Conservation (phyloP, 2,113 vertebrate species). For the Phasianus colchicus region DNA sequence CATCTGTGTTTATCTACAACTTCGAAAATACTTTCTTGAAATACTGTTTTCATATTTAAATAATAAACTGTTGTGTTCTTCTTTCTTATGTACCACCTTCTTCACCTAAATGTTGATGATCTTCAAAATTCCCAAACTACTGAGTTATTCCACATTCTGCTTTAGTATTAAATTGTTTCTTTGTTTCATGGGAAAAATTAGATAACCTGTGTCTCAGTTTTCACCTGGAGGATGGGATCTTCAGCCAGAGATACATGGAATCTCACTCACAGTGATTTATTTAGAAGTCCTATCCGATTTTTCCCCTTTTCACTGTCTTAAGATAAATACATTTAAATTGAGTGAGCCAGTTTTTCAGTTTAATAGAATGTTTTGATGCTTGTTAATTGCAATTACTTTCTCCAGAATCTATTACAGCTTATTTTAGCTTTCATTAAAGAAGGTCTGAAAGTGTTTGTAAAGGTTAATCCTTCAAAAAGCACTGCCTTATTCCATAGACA, state of each 20-base stretch:
- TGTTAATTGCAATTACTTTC: not conserved
- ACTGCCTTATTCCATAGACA: not conserved
- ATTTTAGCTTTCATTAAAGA: not conserved
- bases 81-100: not conserved
- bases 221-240: not conserved
- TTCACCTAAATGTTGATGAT: not conserved
- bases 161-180: not conserved
- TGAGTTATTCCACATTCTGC: not conserved
- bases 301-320: not conserved
- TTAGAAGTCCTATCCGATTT: not conserved
- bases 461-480: not conserved
- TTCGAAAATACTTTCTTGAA: not conserved
- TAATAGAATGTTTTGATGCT: not conserved
- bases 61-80: not conserved
- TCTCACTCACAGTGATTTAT: not conserved
- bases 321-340: conserved; percentile 6
- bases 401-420: not conserved
- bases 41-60: not conserved
- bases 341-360: not conserved
- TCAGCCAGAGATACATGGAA: not conserved
- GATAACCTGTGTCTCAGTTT: not conserved
- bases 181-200: not conserved
- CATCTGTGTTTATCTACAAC: not conserved
- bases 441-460: not conserved
- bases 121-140: not conserved